Base-by-base conservation (phyloP, 2,113 vertebrate species). In the Turdus rufiventris region DNA sequence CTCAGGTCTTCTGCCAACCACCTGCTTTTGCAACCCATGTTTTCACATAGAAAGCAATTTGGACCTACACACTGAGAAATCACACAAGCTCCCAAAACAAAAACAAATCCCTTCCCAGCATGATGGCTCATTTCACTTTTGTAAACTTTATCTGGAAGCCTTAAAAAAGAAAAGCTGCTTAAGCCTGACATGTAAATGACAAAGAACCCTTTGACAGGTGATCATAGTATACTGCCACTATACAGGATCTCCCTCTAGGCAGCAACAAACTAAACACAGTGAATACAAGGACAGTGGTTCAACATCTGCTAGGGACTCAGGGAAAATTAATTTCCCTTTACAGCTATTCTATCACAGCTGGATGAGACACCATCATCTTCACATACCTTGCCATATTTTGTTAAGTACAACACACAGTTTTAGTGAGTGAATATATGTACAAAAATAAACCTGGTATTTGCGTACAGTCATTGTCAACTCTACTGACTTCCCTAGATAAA, bases 1-100 rank as follows among this genome's bases (percentile, higher is more conserved):
- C 58, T 86, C 87, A 84, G 68, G 34, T 93, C 90, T 94, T 85
- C 85, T 96, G 94, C 92, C 96, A 96, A 87, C 63, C 93, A 96
- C 96, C 95, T 97, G 96, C 91, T 96, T 82, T 65, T 91, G 75
- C 87, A 93, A 28, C 42, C 42, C 43, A 0, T 86, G 56, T 84
- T 89, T 94, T 86, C 71, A 76, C 84, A 92, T 33, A n/a, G 45
- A 88, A 79, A 66, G 40, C 38, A 25, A 73, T 85, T 95, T 94
- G 73, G 79, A 91, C 50, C 53, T 90, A 29, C 61, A 47, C 38
- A 34, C 62, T 58, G 83, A 95, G 79, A 93, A 92, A 94, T 54
- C 9, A 0, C 79, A 40, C 50, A 88, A 82, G 65, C 43, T 93
- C 79, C 73, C 12, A 1, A 83, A 89, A 84, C 85, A 92, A 89